phyloP scores from a whole-genome alignment of 2,888 invertebrate genomes.

The Callimorpha dominula region DNA sequence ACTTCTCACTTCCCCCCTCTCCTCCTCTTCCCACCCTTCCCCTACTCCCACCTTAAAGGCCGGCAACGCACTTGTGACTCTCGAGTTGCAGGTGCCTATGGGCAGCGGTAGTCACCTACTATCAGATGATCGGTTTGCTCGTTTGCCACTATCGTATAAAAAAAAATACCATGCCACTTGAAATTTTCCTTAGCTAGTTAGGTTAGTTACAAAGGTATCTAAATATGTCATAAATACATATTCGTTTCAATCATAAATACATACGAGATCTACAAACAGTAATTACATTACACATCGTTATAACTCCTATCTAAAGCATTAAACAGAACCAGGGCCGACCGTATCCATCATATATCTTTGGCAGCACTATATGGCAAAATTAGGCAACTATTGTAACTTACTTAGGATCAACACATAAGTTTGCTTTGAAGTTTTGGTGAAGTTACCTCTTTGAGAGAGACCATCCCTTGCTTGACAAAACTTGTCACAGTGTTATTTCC shows the following conservation, averaged over 20 bases:
- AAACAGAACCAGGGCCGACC: not conserved
- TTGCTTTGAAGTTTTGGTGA: slow-evolving; percentile 52
- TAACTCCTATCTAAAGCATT: not conserved
- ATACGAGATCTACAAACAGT: slow-evolving; percentile 7
- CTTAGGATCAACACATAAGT: slow-evolving; percentile 47
- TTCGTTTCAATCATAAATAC: not conserved
- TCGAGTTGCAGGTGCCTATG: too few species aligned
- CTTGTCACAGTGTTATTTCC: slow-evolving; percentile 3
- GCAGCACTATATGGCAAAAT: slow-evolving; percentile 42
- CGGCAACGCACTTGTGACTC: too few species aligned
- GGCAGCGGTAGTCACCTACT: too few species aligned
- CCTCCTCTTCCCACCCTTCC: too few species aligned
- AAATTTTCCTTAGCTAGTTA: too few species aligned
- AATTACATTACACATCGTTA: slow-evolving; percentile 8
- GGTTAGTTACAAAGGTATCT: too few species aligned
- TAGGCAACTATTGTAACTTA: slow-evolving; percentile 55
- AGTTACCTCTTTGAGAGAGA: slow-evolving; percentile 23
- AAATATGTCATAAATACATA: slow-evolving; percentile 3
- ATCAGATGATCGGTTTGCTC: too few species aligned
- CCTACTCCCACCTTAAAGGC: too few species aligned
- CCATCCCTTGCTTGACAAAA: slow-evolving; percentile 16
- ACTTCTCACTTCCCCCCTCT: too few species aligned
- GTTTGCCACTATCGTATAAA: too few species aligned
- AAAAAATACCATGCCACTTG: too few species aligned
- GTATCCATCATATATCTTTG: slow-evolving; percentile 21